These are phyloP conservation scores for Coryphaenoides rupestris DNA, from an alignment of 2,113 vertebrate genomes.

Conservation along the genomic window DNA sequence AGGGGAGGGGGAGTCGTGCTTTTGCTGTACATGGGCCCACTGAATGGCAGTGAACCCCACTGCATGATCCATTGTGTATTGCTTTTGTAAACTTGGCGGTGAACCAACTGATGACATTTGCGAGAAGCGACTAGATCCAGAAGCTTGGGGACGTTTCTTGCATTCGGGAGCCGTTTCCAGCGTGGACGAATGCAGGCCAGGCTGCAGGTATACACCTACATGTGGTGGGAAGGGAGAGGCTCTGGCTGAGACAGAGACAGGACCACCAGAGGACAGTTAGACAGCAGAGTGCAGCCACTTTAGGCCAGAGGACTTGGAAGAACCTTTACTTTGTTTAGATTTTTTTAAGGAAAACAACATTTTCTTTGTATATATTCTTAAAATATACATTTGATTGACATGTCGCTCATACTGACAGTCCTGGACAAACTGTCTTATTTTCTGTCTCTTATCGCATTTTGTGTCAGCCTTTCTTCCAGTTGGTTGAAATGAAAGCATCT, in stretches of 20 bases:
- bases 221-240: slow-evolving; percentile 41
- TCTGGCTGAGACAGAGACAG: slow-evolving; percentile 16
- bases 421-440: slow-evolving; percentile 65
- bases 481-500: slow-evolving; percentile 57
- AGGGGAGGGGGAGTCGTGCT: slow-evolving; percentile 41
- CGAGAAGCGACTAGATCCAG: slow-evolving; percentile 39
- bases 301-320: background rate
- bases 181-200: slow-evolving; percentile 50
- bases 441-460: slow-evolving; percentile 60
- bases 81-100: slow-evolving; percentile 25
- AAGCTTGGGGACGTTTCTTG: slow-evolving; percentile 55
- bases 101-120: slow-evolving; percentile 16
- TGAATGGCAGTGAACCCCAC: slow-evolving; percentile 60
- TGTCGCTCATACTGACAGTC: slow-evolving; percentile 59
- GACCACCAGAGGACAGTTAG: slow-evolving; percentile 13
- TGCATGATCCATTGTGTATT: slow-evolving; percentile 54
- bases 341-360: background rate
- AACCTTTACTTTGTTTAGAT: background rate
- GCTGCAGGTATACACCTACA: slow-evolving; percentile 60
- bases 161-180: slow-evolving; percentile 54
- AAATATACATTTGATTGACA: slow-evolving; percentile 31
- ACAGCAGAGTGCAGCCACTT: background rate
- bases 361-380: background rate
- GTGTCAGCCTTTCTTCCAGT: slow-evolving; percentile 57
- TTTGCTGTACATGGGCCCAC: slow-evolving; percentile 30